Base-by-base conservation (phyloP, 2,888 invertebrate genomes). In the Trichacis sp. region DNA sequence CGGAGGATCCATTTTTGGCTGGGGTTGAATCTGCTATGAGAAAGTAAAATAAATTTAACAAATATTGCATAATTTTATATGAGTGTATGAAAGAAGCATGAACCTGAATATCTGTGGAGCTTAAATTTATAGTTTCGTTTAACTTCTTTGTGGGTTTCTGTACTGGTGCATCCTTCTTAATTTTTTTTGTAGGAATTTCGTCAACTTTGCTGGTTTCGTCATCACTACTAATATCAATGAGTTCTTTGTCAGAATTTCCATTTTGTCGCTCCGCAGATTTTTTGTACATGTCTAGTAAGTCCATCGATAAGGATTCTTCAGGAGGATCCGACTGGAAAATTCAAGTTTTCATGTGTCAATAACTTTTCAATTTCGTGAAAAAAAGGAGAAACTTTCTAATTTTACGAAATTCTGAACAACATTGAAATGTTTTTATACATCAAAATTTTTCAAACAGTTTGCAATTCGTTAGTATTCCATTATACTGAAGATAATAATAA, bases 191-290 rank as follows among this genome's bases (percentile, higher is more conserved):
- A 12, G 69, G 64, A 5, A 45, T 1, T 46, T 66, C 70, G 17
- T 73, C 71, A 20, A 54, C 52, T 63, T 74, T 74, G 2, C 64
- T 62, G 29, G 58, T 68, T 11, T 85, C 85, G 73, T 92, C 92
- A 76, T 91, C 92, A 79, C 92, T 93, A 77, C 92, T 93, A 69
- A 93, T 93, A 77, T 93, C 93, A 74, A 94, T 90, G 52, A 93
- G 83, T 79, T 93, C 93, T 73, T 89, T 88, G 74, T 91, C 90
- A 1, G 86, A 83, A 60, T 84, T 85, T 12, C 80, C 81, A 72
- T 81, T 82, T 55, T 78, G 75, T 20, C 63, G 64, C 15, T 60
- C 65, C 19, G 59, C 64, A 2, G 78, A 69, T 48, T 83, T 86
- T 48, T 85, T 86, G 72, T 89, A 90, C 73, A 89, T 80, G 59